Evolutionary conservation across 2,797 vertebrate genomes (phyloP).

Genomic region (Aldrovandia affinis): DNA sequence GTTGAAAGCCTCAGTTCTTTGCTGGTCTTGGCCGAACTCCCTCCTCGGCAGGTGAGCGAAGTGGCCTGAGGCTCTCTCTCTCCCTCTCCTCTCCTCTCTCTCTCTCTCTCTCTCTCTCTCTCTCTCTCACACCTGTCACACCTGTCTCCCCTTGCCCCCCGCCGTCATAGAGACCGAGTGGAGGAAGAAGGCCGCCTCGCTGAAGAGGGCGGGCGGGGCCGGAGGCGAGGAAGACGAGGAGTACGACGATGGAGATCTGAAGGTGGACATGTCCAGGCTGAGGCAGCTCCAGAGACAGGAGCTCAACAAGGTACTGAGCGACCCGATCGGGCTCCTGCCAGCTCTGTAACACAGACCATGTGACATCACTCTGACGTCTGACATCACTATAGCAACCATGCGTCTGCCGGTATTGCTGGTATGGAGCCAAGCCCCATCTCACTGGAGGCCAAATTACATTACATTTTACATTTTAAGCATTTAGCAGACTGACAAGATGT

Average conservation of each 20-base stretch:
- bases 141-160: not conserved
- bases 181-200: constrained; percentile 68
- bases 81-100: not conserved
- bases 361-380: too few species aligned
- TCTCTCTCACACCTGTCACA: not conserved
- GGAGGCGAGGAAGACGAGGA: constrained; percentile 77
- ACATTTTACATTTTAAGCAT: too few species aligned
- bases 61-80: not conserved
- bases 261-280: constrained; percentile 80
- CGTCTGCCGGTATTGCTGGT: too few species aligned
- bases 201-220: constrained; percentile 54
- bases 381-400: too few species aligned
- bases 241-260: constrained; percentile 75
- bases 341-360: too few species aligned
- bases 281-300: constrained; percentile 78
- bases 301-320: constrained; percentile 82
- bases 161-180: constrained; percentile 80
- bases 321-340: not conserved
- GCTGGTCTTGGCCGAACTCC: not conserved
- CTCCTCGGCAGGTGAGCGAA: not conserved
- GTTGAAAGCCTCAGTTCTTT: not conserved
- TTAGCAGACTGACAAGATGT: too few species aligned
- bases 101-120: not conserved
- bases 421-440: too few species aligned
- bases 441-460: too few species aligned